Base-by-base conservation (phyloP, 2,888 invertebrate species). In the Parapristionchus giblindavisi region DNA sequence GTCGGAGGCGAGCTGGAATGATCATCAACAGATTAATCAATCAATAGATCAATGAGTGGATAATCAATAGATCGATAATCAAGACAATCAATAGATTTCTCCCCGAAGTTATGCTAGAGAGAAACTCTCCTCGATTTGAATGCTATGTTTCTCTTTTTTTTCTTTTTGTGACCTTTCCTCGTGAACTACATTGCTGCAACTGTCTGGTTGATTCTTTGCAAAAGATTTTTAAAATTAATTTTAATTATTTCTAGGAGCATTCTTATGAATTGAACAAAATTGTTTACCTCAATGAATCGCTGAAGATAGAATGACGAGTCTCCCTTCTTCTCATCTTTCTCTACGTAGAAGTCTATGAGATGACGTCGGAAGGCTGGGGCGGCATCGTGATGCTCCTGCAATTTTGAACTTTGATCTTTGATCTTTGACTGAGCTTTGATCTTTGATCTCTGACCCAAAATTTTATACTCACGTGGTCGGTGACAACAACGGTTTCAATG, bases 221-320 rank as follows among this genome's bases (percentile, higher is more conserved):
- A 14, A 56, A 56, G 14, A 27, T 56, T 43, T 43, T 4, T 56
- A 27, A 56, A 27, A 11, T 21, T 56, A 29, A 8, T 27, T 27
- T 2, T n/a, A 56, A 11, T 56, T 56, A 4, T 56, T 3, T 56
- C 3, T 4, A 29, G 32, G 38, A 61, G 27, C 24, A 61, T n/a
- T 11, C 76, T 60, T 24, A n/a, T 54, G 54, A 29, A 56, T 21
- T 38, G 27, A 0, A 63, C 63, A 63, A n/a, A n/a, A n/a, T n/a
- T n/a, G n/a, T n/a, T n/a, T 40, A 79, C 79, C 54, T 77, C 77
- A 4, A 80, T 76, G 63, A 81, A 83, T n/a, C 80, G 75, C 21
- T 77, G 77, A 14, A 83, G 38, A 40, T 81, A 83, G 74, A 81
- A 81, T 11, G 75, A 76, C 0, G 79, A 77, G 72, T 81, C 79